Evolutionary conservation across 2,113 vertebrate genomes (phyloP).

Genomic region (Eubucco bourcierii): DNA sequence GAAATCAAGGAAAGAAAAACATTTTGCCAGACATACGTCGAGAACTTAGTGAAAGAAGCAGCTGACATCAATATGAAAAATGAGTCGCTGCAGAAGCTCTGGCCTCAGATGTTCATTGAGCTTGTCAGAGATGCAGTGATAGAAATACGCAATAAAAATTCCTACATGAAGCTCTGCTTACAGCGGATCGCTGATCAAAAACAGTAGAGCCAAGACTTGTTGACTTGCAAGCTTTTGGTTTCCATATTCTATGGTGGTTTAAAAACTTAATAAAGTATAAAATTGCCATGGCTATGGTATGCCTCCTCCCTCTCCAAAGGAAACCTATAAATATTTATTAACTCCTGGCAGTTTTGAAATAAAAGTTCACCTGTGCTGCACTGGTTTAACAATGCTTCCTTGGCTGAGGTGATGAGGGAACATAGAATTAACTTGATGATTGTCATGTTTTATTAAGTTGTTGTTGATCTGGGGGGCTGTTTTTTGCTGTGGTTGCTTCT

Average conservation of each 20-base stretch:
- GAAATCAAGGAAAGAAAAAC: slow-evolving; percentile 79
- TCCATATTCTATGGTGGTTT: background rate
- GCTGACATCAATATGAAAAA: slow-evolving; percentile 89
- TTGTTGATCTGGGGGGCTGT: background rate
- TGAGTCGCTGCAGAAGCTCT: slow-evolving; percentile 91
- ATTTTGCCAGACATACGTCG: slow-evolving; percentile 84
- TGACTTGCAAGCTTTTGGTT: background rate
- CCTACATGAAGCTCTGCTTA: slow-evolving; percentile 87
- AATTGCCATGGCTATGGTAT: background rate
- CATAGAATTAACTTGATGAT: background rate
- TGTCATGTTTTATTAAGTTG: background rate
- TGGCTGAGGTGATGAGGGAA: background rate
- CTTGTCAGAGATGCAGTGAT: slow-evolving; percentile 92
- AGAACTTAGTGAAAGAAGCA: slow-evolving; percentile 84
- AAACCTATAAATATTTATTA: slow-evolving; percentile 1
- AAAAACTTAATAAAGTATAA: background rate
- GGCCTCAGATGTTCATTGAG: slow-evolving; percentile 95
- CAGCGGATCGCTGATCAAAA: slow-evolving; percentile 81
- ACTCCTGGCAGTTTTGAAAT: background rate
- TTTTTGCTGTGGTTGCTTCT: background rate
- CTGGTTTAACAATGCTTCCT: background rate
- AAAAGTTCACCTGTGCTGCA: background rate
- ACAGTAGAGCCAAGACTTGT: background rate
- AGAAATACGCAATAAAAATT: slow-evolving; percentile 85
- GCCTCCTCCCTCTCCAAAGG: background rate